Conservation (phyloP, 1,140 invertebrate species). For the Eumaeus atala region DNA sequence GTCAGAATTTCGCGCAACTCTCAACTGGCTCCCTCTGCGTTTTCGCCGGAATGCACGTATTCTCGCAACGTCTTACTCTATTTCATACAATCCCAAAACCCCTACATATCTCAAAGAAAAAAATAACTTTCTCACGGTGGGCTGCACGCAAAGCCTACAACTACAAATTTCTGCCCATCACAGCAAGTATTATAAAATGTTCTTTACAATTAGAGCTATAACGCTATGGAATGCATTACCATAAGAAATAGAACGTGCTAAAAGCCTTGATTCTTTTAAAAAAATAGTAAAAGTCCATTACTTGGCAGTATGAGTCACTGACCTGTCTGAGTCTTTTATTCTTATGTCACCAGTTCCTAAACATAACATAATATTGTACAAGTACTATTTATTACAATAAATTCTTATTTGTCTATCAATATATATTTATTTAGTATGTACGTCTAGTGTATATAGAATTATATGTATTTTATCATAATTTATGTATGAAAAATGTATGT, state of each 20-base stretch:
- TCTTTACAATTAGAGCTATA: too few relatives aligned
- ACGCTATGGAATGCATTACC: slow-evolving; percentile 5
- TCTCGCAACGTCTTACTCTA: neutral
- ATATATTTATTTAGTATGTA: too few relatives aligned
- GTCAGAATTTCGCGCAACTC: slow-evolving; percentile 8
- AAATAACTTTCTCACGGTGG: neutral
- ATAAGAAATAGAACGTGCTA: neutral
- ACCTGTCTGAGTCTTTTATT: too few relatives aligned
- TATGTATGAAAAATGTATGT: too few relatives aligned
- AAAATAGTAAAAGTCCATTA: neutral
- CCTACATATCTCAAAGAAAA: slow-evolving; percentile 3
- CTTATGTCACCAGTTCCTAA: too few relatives aligned
- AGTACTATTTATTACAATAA: too few relatives aligned
- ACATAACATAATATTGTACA: too few relatives aligned
- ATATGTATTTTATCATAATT: too few relatives aligned
- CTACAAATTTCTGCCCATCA: neutral
- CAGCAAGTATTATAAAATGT: too few relatives aligned
- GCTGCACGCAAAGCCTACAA: neutral
- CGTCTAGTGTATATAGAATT: too few relatives aligned
- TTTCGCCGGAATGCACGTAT: slow-evolving; percentile 10
- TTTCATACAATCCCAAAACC: neutral
- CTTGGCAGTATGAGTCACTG: too few relatives aligned
- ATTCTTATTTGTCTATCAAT: too few relatives aligned
- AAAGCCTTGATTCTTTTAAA: slow-evolving; percentile 1
- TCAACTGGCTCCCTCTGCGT: slow-evolving; percentile 4